Evolutionary conservation across 2,113 vertebrate genomes (phyloP).

Genomic region (Eidolon helvum): DNA sequence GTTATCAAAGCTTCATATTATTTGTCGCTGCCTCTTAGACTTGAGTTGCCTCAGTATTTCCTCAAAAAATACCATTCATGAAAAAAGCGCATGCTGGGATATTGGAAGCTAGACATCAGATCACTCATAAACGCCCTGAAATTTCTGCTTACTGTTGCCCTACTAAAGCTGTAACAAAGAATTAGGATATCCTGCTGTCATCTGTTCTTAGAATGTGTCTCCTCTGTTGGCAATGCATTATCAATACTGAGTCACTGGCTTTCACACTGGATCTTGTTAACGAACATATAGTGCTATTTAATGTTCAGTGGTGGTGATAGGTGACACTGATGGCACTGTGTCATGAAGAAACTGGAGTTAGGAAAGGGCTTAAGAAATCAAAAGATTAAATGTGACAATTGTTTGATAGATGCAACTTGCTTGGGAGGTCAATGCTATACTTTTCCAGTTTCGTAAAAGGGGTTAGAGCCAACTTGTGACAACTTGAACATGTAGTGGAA

Average conservation of each 20-base stretch:
- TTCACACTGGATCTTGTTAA: background rate
- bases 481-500: background rate
- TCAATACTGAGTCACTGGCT: background rate
- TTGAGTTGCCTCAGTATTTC: background rate
- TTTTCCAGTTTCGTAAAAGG: slow-evolving; percentile 25
- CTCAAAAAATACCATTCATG: background rate
- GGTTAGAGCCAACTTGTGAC: background rate
- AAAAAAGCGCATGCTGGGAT: background rate
- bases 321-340: background rate
- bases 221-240: background rate
- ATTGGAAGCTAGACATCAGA: background rate
- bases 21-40: background rate
- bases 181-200: background rate
- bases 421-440: background rate
- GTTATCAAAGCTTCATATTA: background rate
- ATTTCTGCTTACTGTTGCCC: background rate
- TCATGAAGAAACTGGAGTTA: slow-evolving; percentile 16
- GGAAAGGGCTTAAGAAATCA: background rate
- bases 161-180: background rate
- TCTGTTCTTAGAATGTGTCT: background rate
- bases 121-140: background rate
- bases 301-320: background rate
- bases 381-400: slow-evolving; percentile 17
- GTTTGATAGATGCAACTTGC: background rate
- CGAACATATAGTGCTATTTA: background rate